phyloP scores from a whole-genome alignment of 2,888 invertebrate genomes.

The Stenurella melanura region DNA sequence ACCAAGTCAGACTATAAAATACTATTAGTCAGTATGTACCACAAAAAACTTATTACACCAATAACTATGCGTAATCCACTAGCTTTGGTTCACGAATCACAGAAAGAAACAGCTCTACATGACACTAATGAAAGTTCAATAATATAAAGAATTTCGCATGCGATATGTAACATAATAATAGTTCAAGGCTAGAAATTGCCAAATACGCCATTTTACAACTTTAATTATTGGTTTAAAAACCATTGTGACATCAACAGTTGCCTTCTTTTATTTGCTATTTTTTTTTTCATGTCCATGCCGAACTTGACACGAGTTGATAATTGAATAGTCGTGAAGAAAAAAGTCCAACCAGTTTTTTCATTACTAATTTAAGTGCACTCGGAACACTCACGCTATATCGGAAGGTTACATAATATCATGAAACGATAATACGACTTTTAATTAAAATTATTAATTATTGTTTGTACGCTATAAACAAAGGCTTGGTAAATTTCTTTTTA shows the following conservation, averaged over 20 bases:
- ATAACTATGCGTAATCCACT: not conserved
- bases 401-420: slow-evolving; percentile 28
- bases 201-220: not conserved
- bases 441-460: slow-evolving; percentile 30
- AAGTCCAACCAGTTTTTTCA: slow-evolving; percentile 15
- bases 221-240: not conserved
- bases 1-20: no score
- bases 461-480: slow-evolving; percentile 15
- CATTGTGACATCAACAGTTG: not conserved
- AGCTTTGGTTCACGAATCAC: not conserved
- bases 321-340: slow-evolving; percentile 16
- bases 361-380: slow-evolving; percentile 20
- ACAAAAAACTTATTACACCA: not conserved
- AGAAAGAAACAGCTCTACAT: not conserved
- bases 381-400: slow-evolving; percentile 4
- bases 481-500: slow-evolving; percentile 24
- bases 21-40: not conserved
- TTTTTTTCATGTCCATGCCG: not conserved
- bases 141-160: not conserved
- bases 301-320: slow-evolving; percentile 20
- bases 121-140: not conserved
- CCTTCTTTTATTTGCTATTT: not conserved
- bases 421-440: slow-evolving; percentile 25
- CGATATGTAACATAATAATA: not conserved
- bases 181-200: slow-evolving; percentile 8